Conservation (phyloP, 1,140 invertebrate genomes). For the Tetramorium alpestre region DNA sequence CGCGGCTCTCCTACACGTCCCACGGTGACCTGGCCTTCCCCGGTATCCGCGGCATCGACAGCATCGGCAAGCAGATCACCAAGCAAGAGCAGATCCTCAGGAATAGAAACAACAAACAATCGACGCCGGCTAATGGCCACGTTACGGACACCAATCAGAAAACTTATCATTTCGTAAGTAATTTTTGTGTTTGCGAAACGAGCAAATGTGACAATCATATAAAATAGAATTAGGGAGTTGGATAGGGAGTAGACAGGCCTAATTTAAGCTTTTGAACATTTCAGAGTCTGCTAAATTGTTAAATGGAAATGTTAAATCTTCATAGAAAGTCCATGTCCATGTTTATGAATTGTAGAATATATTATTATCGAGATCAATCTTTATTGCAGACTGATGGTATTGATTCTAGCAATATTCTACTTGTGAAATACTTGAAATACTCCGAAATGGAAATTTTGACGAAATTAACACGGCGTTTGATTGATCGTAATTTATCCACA, state of each 20-base stretch:
- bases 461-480: too few relatives aligned
- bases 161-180: conserved; percentile 89
- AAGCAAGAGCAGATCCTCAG: conserved; percentile 94
- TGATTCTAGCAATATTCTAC: neutral
- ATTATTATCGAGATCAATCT: neutral
- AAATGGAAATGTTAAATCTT: neutral
- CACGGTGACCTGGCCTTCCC: conserved; percentile 91
- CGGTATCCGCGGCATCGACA: conserved; percentile 87
- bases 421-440: too few relatives aligned
- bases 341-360: neutral
- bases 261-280: neutral
- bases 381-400: neutral
- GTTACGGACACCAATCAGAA: conserved; percentile 89
- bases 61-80: conserved; percentile 90
- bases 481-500: too few relatives aligned
- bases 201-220: neutral
- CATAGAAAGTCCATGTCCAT: neutral
- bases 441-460: too few relatives aligned
- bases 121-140: conserved; percentile 87
- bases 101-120: conserved; percentile 80
- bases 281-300: neutral
- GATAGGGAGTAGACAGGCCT: neutral
- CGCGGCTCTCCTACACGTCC: conserved; percentile 96
- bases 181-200: neutral
- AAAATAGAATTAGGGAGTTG: neutral